Conservation (phyloP, 92 coral and sea anemone genomes). For the Zoanthus solanderi region DNA sequence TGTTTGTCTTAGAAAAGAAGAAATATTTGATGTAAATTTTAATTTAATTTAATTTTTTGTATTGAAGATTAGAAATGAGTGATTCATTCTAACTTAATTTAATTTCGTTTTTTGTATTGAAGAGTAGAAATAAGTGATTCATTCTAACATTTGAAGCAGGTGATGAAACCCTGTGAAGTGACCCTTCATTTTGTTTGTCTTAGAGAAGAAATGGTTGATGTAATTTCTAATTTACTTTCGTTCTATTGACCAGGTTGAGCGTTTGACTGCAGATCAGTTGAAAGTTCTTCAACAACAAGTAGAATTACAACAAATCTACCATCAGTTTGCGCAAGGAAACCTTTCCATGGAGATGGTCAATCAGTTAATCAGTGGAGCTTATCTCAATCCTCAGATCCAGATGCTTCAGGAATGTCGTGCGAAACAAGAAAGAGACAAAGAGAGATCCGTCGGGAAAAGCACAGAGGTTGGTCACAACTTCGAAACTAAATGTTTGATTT, state of each 20-base stretch:
- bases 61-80: too few relatives aligned
- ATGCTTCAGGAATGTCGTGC: constrained; percentile 25
- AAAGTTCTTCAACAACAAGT: constrained; percentile 56
- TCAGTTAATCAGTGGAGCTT: constrained; percentile 50
- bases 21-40: too few relatives aligned
- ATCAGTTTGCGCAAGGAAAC: constrained; percentile 57
- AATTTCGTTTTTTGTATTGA: too few relatives aligned
- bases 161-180: too few relatives aligned
- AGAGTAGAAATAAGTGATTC: too few relatives aligned
- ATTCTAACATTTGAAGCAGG: too few relatives aligned
- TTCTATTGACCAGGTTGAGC: constrained; percentile 37
- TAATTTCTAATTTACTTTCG: not conserved
- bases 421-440: constrained; percentile 37
- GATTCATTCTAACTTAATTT: too few relatives aligned
- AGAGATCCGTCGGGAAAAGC: constrained; percentile 12
- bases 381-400: constrained; percentile 45
- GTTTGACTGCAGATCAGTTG: constrained; percentile 67
- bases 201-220: too few relatives aligned
- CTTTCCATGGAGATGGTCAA: constrained; percentile 62
- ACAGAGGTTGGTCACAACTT: constrained; percentile 2
- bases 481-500: not conserved
- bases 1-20: too few relatives aligned
- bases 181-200: too few relatives aligned
- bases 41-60: too few relatives aligned
- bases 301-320: constrained; percentile 54